Evolutionary conservation across 2,888 invertebrate species (phyloP), one percentile per base, ranked within the genome.

Genomic region (Argyresthia goedartella): DNA sequence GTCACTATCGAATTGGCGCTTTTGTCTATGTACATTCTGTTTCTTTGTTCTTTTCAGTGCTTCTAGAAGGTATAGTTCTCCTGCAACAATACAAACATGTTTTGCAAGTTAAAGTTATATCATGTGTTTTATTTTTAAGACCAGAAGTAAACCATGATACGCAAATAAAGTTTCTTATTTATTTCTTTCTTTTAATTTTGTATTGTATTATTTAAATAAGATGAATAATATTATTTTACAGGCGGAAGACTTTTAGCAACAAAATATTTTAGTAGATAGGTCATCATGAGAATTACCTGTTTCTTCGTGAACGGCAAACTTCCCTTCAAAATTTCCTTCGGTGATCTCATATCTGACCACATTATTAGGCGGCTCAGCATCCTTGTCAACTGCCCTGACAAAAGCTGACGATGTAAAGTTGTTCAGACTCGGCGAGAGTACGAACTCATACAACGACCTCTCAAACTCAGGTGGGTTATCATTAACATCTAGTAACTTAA

Each of bases 381-480:
- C 96, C 65, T 89, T 91, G 74, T 97, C 96, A 55, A 89, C 87
- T 49, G 97, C 97, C 85, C 92, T 94, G 52, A 96, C 90, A 62
- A 92, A 87, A n/a, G 94, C 93, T 51, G 91, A 88, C 48, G 91
- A 89, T 4, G 94, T 94, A 64, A 96, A 95, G 63, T 92, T 91
- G 57, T 88, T 90, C 59, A 92, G 81, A 67, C 92, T 92, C 8
- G 91, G 87, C 48, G 93, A 91, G 55, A 97, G 76, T 59, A 94
- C 92, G 62, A 95, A 95, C 69, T 94, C 94, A 69, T 96, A 96
- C 10, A 91, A 81, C 49, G 89, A 84, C 69, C 91, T 92, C 59
- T 93, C 93, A 71, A 98, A 98, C 56, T 89, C 84, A 42, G 98
- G 98, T 52, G 91, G 88, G 80, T 96, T 92, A 80, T 97, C 97